A percentile compares a stretch with the other conserved stretches of the same genome.
phyloP scores from a whole-genome alignment of 2,797 vertebrate genomes.

The Arctocebus calabarensis region DNA sequence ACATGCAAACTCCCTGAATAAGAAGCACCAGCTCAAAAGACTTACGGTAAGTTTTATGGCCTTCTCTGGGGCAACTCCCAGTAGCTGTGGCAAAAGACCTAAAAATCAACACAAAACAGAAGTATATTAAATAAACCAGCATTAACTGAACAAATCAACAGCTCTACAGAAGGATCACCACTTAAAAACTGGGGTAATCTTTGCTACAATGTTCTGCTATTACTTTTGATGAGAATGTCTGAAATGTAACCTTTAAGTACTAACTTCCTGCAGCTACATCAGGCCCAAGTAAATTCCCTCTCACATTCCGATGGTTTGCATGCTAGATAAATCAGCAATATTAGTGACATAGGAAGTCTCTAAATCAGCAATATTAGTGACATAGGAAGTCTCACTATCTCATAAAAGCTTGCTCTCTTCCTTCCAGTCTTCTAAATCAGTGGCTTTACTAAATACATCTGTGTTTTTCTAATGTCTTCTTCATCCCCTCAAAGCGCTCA shows the following conservation, averaged over 20 bases:
- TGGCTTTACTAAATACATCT: background rate
- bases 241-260: constrained; percentile 89
- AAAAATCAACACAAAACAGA: constrained; percentile 91
- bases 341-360: constrained; percentile 45
- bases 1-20: constrained; percentile 18
- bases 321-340: constrained; percentile 32
- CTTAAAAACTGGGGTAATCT: constrained; percentile 87
- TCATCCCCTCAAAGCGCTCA: background rate
- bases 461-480: background rate
- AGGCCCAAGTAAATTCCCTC: constrained; percentile 79
- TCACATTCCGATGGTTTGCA: constrained; percentile 52
- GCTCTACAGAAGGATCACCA: constrained; percentile 83
- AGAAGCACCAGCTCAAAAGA: constrained; percentile 77
- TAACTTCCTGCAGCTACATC: constrained; percentile 84
- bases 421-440: background rate
- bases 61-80: constrained; percentile 97
- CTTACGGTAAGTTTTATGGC: constrained; percentile 98
- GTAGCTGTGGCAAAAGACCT: constrained; percentile 96
- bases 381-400: constrained; percentile 54
- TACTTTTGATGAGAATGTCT: constrained; percentile 90
- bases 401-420: background rate
- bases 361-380: constrained; percentile 50
- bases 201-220: constrained; percentile 86
- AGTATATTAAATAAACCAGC: constrained; percentile 90
- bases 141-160: constrained; percentile 87